phyloP scores from a whole-genome alignment of 2,113 vertebrate genomes.

The Phalacrocorax aristotelis region DNA sequence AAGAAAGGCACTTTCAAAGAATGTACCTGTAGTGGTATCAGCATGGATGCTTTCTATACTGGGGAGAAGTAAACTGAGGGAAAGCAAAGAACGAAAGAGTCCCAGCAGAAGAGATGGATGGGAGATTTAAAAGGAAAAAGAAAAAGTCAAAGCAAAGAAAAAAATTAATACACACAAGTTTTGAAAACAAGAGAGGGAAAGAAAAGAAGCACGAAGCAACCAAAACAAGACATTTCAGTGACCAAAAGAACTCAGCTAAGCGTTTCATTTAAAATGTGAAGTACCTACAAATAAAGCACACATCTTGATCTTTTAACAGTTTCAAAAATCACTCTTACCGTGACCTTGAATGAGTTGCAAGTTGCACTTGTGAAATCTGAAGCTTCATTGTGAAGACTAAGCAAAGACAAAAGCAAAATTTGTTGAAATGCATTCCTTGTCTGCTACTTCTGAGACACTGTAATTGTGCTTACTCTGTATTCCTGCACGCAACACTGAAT shows the following conservation, averaged over 20 bases:
- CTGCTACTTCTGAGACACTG: conserved; percentile 6
- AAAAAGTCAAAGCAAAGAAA: not conserved
- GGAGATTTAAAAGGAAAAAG: not conserved
- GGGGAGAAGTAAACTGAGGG: not conserved
- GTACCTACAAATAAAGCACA: not conserved
- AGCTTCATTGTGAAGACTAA: conserved; percentile 9
- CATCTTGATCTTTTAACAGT: not conserved
- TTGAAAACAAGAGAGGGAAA: not conserved
- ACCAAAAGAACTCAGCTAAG: not conserved
- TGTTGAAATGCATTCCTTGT: conserved; percentile 18
- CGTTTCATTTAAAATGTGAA: not conserved
- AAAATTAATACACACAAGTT: not conserved
- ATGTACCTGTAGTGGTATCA: not conserved
- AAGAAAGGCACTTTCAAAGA: not conserved
- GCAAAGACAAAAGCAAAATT: conserved; percentile 10
- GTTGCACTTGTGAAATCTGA: not conserved
- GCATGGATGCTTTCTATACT: not conserved
- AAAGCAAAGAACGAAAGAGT: not conserved
- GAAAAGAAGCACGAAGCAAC: not conserved
- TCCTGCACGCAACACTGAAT: conserved; percentile 8
- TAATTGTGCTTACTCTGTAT: conserved; percentile 57
- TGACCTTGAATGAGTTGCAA: not conserved
- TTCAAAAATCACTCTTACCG: not conserved
- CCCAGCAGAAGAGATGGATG: not conserved
- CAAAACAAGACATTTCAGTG: not conserved